A percentile compares a stretch with the other conserved stretches of the same genome.
phyloP scores from a whole-genome alignment of 2,797 vertebrate species.

The Tragelaphus oryx region DNA sequence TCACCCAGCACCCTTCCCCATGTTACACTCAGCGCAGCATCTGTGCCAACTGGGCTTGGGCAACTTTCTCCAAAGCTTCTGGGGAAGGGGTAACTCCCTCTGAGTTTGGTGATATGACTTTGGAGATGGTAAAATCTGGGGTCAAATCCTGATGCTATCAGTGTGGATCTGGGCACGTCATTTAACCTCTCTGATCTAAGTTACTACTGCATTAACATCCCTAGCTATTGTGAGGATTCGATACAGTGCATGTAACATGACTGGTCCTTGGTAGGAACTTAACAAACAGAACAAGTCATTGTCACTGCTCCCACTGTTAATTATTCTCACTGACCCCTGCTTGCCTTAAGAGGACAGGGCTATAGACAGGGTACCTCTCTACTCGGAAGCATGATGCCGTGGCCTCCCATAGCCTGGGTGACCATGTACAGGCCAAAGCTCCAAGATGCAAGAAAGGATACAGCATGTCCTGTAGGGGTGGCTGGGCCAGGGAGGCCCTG shows the following conservation, averaged over 20 bases:
- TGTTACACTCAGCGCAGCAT: neutral
- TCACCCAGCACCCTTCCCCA: neutral
- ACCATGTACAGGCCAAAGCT: neutral
- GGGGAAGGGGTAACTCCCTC: neutral
- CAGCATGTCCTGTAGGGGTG: conserved; percentile 73
- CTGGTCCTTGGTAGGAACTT: neutral
- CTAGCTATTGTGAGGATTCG: neutral
- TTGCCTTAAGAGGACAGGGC: neutral
- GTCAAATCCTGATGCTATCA: neutral
- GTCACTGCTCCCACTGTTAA: neutral
- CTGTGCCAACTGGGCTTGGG: neutral
- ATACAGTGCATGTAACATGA: neutral
- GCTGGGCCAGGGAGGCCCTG: neutral
- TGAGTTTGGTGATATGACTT: neutral
- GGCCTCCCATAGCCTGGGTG: neutral
- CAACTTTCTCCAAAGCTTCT: neutral
- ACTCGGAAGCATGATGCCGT: neutral
- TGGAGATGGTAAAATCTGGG: neutral
- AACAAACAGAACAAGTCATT: neutral
- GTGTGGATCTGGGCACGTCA: neutral
- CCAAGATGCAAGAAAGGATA: conserved; percentile 78
- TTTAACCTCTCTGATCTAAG: neutral
- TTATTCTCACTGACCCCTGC: neutral
- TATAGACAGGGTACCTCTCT: neutral
- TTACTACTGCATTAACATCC: neutral